Percentiles rank a stretch among this genome's conserved stretches.
Conservation (phyloP, 2,113 vertebrate species). For the Ammospiza nelsoni region DNA sequence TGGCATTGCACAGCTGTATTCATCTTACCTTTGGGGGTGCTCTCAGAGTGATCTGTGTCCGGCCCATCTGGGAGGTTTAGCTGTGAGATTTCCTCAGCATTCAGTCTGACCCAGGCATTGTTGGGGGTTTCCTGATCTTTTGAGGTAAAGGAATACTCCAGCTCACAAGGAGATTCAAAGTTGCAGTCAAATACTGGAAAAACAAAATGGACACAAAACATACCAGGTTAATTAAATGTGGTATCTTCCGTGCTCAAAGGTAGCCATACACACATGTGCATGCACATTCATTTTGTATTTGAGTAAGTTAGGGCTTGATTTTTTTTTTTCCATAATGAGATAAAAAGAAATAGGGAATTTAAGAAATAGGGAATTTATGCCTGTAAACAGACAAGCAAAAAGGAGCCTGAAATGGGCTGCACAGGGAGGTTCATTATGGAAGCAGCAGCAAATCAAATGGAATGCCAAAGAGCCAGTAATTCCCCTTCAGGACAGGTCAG, state of each 20-base stretch:
- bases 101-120: conserved; percentile 72
- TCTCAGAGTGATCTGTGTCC: conserved; percentile 68
- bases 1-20: background rate
- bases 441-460: background rate
- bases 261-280: no score
- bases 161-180: conserved; percentile 80
- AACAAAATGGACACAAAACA: background rate
- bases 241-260: background rate
- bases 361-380: background rate
- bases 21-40: conserved; percentile 75
- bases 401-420: fast-evolving
- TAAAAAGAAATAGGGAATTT: background rate
- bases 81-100: conserved; percentile 67
- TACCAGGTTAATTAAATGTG: background rate
- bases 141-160: conserved; percentile 75
- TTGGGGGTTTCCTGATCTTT: conserved; percentile 35
- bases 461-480: background rate
- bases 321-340: background rate
- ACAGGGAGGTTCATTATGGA: background rate
- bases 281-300: background rate
- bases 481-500: background rate
- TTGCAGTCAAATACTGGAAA: conserved; percentile 81
- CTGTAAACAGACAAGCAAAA: background rate
- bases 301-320: background rate
- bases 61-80: conserved; percentile 62